Base-by-base conservation (phyloP, 1,140 invertebrate genomes). In the Leptopilina clavipes region DNA sequence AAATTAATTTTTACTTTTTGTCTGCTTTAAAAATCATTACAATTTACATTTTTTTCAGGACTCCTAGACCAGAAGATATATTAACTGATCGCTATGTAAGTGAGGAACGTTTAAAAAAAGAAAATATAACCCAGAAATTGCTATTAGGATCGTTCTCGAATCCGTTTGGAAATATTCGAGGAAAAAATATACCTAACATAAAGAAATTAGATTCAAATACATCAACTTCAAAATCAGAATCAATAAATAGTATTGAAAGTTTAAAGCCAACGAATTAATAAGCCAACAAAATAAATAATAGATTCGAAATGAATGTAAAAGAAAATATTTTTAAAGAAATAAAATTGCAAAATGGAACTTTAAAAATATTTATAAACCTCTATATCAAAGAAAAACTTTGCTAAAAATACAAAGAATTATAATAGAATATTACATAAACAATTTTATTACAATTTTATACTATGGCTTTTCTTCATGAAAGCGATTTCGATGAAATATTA, bases 371-470 rank as follows among this genome's bases (percentile, higher is more conserved):
- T 65, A 65, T 65, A 37, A 25, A 65, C 6, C 59, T 65, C 22
- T 31, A 37, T 65, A 65, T 8, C 59, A 65, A 65, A 11, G 7
- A 65, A 65, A n/a, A 65, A 65, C 22, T 31, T 37, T 19, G 19
- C 25, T 65, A 10, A 12, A 65, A 31, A 31, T 65, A 65, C 59
- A 65, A 31, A 1, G 19, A 31, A n/a, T 65, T 12, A 19, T 17
- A 31, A 31, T 65, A 65, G 25, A 65, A 31, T 65, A 65, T 65
- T 65, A 65, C 25, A 65, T 65, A 65, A 11, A 14, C 22, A 22
- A 65, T 11, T 37, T 65, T 65, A 65, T 65, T 65, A 65, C 59
- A 65, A 65, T 65, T 65, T 65, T 65, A 65, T 65, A 31, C 22
- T 31, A 65, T 31, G 25, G 59, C 12, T 31, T 12, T 65, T 19